These are phyloP conservation scores for Caiman crocodilus DNA, from an alignment of 2,797 vertebrate species.

Conservation along the genomic window DNA sequence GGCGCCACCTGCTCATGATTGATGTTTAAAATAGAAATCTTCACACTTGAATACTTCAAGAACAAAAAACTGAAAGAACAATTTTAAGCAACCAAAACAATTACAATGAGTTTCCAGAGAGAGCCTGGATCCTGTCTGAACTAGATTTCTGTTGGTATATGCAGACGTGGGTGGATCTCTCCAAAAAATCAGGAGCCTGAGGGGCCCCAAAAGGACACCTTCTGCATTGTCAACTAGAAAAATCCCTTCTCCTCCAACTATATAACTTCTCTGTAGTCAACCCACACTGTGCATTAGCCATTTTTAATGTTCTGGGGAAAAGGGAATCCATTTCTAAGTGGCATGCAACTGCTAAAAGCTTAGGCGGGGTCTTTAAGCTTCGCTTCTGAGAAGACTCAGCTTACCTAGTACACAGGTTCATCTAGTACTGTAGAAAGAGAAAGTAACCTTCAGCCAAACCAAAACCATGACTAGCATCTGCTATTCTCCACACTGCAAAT, in stretches of 20 bases:
- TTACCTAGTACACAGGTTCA: conserved; percentile 3
- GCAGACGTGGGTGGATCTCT: not conserved
- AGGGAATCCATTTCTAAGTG: not conserved
- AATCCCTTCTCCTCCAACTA: not conserved
- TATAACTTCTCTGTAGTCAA: not conserved
- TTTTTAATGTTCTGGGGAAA: not conserved
- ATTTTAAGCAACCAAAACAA: not conserved
- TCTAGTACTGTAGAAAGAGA: not conserved
- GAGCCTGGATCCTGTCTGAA: not conserved
- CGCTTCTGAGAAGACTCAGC: not conserved
- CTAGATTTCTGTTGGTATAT: not conserved
- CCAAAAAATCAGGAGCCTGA: not conserved
- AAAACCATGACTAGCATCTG: not conserved
- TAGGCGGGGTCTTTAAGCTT: not conserved
- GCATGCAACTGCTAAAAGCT: not conserved
- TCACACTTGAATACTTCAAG: not conserved
- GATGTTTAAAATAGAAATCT: not conserved
- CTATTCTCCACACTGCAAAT: not conserved
- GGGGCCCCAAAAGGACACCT: not conserved
- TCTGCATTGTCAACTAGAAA: not conserved
- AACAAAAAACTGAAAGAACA: not conserved
- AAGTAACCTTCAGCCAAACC: not conserved
- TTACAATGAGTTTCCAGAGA: not conserved
- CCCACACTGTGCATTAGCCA: not conserved
- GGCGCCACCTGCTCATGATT: not conserved